Conservation (phyloP, 2,888 invertebrate species). For the Phortica magna region DNA sequence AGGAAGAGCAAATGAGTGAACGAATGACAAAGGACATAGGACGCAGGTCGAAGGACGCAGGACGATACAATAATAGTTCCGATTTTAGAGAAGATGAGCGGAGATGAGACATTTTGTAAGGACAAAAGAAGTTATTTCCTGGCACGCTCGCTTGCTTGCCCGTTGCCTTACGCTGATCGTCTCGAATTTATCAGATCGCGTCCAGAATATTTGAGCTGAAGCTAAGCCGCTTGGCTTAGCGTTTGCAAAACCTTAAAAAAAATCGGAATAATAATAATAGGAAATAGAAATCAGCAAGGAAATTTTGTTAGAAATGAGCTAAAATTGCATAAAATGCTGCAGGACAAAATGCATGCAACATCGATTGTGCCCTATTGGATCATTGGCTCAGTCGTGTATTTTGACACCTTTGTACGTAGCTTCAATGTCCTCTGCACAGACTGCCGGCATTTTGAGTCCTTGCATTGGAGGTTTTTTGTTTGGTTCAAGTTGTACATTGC, state of each 20-base stretch:
- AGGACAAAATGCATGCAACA: slow-evolving; percentile 23
- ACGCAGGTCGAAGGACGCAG: not conserved
- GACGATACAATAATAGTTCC: not conserved
- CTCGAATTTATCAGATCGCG: slow-evolving; percentile 28
- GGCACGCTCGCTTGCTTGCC: slow-evolving; percentile 39
- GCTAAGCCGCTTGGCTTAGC: slow-evolving; percentile 6
- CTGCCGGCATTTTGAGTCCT: not conserved
- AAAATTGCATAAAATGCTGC: slow-evolving; percentile 64
- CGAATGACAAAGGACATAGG: slow-evolving; percentile 3
- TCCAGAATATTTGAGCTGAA: slow-evolving; percentile 21
- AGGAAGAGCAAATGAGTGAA: slow-evolving; percentile 4
- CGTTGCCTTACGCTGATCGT: not conserved
- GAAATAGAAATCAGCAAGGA: not conserved
- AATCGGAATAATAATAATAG: not conserved
- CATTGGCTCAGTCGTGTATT: slow-evolving; percentile 75
- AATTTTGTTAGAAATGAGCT: slow-evolving; percentile 46
- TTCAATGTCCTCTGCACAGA: not conserved
- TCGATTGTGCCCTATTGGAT: slow-evolving; percentile 62
- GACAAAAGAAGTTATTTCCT: slow-evolving; percentile 70
- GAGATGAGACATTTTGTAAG: not conserved
- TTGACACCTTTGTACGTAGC: slow-evolving; percentile 67
- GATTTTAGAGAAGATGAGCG: not conserved
- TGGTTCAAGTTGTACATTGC: slow-evolving; percentile 53
- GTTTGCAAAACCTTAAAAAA: not conserved
- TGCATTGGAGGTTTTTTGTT: not conserved